Base-by-base conservation (phyloP, 23 tunicate species). In the Corella eumyota region DNA sequence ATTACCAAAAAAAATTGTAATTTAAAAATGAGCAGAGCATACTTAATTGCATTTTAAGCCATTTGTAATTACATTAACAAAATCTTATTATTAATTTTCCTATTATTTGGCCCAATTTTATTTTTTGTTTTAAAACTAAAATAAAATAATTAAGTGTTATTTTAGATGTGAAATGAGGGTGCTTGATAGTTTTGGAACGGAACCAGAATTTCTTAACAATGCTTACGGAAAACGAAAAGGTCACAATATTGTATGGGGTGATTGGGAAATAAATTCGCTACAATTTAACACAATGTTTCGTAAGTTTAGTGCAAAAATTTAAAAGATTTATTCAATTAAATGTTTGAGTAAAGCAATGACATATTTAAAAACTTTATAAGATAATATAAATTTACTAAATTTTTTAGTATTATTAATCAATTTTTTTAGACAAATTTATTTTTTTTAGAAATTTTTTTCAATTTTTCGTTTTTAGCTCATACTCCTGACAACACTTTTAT, bases 261-360 rank as follows among this genome's bases (percentile, higher is more conserved):
- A 75, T 36, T 75, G 78, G 81, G 55, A 88, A 48, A 34, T 88
- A 15, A 45, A 61, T 25, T 78, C 96, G 46, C 78, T 78, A 36
- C 96, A 88, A 37, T 88, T 88, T 45, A 74, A 88, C 77, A 88
- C 96, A 22, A 88, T 88, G 96, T 88, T 88, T 54, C 96, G 96
- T 88, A 29, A 78, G 96, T 79, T 58, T 30, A 25, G 3, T 49
- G 45, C 59, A n/a, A n/a, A n/a, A n/a, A n/a, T n/a, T n/a, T n/a
- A n/a, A n/a, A n/a, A n/a, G n/a, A n/a, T n/a, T n/a, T n/a, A n/a
- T n/a, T n/a, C n/a, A n/a, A n/a, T n/a, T n/a, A n/a, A n/a, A n/a
- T n/a, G n/a, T n/a, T n/a, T n/a, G n/a, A n/a, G n/a, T n/a, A n/a
- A n/a, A n/a, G n/a, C n/a, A n/a, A n/a, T n/a, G n/a, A n/a, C n/a